Evolutionary conservation across 64 coral and sea anemone species (phyloP).

Genomic region (Montipora cactus): DNA sequence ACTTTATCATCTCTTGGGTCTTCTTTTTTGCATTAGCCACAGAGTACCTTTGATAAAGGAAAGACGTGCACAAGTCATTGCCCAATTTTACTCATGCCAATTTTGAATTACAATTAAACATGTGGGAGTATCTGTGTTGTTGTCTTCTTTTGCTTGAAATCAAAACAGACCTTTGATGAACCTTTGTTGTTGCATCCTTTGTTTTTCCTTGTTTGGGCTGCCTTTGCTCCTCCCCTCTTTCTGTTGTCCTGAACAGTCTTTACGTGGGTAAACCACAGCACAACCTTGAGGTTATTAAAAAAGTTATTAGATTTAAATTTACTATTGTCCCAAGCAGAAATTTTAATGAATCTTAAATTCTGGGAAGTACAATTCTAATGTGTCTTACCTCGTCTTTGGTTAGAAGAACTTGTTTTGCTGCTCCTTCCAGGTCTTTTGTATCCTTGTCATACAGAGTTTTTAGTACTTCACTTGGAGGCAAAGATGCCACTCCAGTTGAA

Average conservation of each 20-base stretch:
- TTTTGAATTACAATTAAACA: slow-evolving; percentile 43
- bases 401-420: slow-evolving; percentile 11
- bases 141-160: slow-evolving; percentile 25
- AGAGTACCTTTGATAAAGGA: slow-evolving; percentile 45
- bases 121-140: slow-evolving; percentile 5
- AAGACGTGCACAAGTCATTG: neutral
- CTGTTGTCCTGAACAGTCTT: slow-evolving; percentile 34
- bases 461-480: slow-evolving; percentile 27
- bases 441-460: slow-evolving; percentile 22
- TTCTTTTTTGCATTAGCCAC: slow-evolving; percentile 54
- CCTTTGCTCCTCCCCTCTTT: slow-evolving; percentile 38
- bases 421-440: slow-evolving; percentile 3
- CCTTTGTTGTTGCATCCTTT: slow-evolving; percentile 13
- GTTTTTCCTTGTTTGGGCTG: slow-evolving; percentile 17
- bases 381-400: neutral
- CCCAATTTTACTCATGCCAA: neutral
- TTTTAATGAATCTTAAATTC: slow-evolving; percentile 33
- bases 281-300: neutral
- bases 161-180: slow-evolving; percentile 27
- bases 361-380: slow-evolving; percentile 3
- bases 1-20: slow-evolving; percentile 58
- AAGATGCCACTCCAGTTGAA: neutral
- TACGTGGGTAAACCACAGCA: slow-evolving; percentile 21
- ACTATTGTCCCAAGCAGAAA: neutral
- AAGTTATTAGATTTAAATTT: slow-evolving; percentile 19